phyloP scores from a whole-genome alignment of 2,888 invertebrate genomes.

The Maniola hyperantus region DNA sequence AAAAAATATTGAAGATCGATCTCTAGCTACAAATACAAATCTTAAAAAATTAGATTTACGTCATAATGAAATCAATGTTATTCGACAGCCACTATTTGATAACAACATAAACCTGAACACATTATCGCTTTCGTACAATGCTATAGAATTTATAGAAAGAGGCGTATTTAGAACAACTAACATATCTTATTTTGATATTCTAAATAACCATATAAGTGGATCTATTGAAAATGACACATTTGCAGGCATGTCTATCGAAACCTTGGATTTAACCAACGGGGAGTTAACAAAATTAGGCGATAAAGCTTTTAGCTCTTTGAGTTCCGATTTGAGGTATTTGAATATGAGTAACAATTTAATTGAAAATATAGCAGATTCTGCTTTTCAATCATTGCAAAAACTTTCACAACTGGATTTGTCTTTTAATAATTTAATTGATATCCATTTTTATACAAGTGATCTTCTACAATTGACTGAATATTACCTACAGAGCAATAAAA shows the following conservation, averaged over 20 bases:
- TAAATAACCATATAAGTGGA: conserved; percentile 25
- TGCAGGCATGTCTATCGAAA: conserved; percentile 22
- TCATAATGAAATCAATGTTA: conserved; percentile 27
- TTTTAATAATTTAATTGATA: conserved; percentile 25
- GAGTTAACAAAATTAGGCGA: conserved; percentile 24
- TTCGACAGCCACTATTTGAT: conserved; percentile 21
- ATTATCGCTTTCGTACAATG: conserved; percentile 26
- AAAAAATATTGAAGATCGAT: conserved; percentile 26
- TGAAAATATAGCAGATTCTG: conserved; percentile 22
- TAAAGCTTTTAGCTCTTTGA: conserved; percentile 28
- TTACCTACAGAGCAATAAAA: conserved; percentile 27
- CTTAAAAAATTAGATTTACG: conserved; percentile 30
- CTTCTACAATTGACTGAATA: conserved; percentile 29
- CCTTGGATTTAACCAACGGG: conserved; percentile 29
- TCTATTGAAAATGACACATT: conserved; percentile 31
- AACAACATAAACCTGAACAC: conserved; percentile 19
- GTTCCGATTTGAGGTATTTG: conserved; percentile 21
- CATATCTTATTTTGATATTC: conserved; percentile 27
- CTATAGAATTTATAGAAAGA: conserved; percentile 30
- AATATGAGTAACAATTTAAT: conserved; percentile 34
- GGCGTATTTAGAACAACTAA: conserved; percentile 27
- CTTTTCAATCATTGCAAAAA: conserved; percentile 23
- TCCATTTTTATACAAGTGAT: conserved; percentile 28
- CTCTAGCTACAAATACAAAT: conserved; percentile 15
- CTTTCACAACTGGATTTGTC: conserved; percentile 32